Conservation (phyloP, 2,888 invertebrate genomes). For the Suillia variegata region DNA sequence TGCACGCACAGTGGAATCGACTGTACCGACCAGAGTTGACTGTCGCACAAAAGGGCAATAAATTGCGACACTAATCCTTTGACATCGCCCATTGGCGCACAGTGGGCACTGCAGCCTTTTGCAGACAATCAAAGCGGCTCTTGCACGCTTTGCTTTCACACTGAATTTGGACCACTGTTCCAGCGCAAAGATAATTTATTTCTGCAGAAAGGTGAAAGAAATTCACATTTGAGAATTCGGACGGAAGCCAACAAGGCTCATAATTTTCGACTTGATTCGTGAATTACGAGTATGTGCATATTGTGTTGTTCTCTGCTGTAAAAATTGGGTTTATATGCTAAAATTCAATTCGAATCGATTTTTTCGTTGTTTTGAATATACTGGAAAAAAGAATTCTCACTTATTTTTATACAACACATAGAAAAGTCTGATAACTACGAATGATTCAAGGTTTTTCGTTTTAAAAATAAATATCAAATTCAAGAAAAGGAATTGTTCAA, state of each 20-base stretch:
- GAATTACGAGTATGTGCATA: too few relatives aligned
- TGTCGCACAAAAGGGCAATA: neutral
- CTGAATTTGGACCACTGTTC: neutral
- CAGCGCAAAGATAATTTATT: neutral
- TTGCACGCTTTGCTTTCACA: neutral
- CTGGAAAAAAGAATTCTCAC: too few relatives aligned
- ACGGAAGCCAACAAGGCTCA: neutral
- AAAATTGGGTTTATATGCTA: neutral
- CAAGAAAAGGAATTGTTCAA: too few relatives aligned
- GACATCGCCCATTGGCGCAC: neutral
- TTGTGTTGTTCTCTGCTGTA: neutral
- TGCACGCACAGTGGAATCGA: neutral
- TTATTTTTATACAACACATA: too few relatives aligned
- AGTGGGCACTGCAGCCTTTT: too few relatives aligned
- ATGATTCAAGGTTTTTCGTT: too few relatives aligned
- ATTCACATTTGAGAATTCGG: neutral
- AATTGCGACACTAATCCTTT: neutral
- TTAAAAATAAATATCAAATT: too few relatives aligned
- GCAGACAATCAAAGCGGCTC: too few relatives aligned
- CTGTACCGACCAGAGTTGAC: neutral
- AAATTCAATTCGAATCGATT: too few relatives aligned
- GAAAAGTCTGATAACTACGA: too few relatives aligned
- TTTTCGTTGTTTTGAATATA: too few relatives aligned
- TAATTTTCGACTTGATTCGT: neutral
- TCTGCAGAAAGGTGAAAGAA: neutral